Base-by-base conservation (phyloP, 2,888 invertebrate species). In the Limnephilus marmoratus region DNA sequence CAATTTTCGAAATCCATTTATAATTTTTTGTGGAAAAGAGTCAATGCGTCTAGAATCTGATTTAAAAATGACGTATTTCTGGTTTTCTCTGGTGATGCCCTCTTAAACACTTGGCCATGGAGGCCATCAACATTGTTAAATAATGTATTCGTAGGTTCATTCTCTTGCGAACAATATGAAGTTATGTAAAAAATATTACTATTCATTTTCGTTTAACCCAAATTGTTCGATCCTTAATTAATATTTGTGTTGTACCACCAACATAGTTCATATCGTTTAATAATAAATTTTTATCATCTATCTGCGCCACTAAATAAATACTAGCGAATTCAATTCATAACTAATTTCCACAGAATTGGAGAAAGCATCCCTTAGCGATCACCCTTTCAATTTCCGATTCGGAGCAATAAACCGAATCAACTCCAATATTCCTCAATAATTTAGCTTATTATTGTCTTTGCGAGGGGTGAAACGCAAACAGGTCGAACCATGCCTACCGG, bases 381-480 rank as follows among this genome's bases (percentile, higher is more conserved):
- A 86, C 86, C 86, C 49, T 86, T 86, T 86, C 49, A 86, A 86
- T 86, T 45, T 86, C 86, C 86, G 29, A 86, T 1, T 37, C 24
- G 86, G 13, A 86, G 86, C 45, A 86, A 86, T 86, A 86, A 86
- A 86, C 86, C n/a, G 45, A 86, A 86, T 86, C 86, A 86, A 49
- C 45, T 45, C 45, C 86, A 86, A 86, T 86, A 86, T 86, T 86
- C 86, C 49, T 86, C 86, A 86, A n/a, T 68, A 68, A 86, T 86
- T 86, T 86, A 24, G 86, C 86, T 86, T 45, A 86, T 86, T 45
- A 86, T 86, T 86, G 86, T 86, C 85, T 86, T 45, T 86, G 29
- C 45, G 15, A 45, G 45, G 45, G 86, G 86, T 68, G 86, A 86
- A 83, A 12, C 45, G n/a, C 86, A 86, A 86, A 41, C 86, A 45